Evolutionary conservation across 2,888 invertebrate species (phyloP).

Genomic region (Eupithecia dodoneata): DNA sequence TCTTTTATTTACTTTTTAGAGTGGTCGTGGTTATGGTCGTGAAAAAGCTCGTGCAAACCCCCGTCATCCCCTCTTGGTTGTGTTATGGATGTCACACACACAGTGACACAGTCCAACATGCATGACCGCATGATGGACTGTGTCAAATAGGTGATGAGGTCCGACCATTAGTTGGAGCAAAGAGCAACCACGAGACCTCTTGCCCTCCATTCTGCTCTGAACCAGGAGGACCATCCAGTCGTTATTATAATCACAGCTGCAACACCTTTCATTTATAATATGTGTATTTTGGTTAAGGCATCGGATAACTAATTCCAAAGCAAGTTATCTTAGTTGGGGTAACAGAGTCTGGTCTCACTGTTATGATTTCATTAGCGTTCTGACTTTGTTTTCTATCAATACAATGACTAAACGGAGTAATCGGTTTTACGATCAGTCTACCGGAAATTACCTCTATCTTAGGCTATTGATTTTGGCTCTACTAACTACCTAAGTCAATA

Average conservation of each 20-base stretch:
- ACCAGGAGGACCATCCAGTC: background rate
- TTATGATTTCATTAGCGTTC: constrained; percentile 30
- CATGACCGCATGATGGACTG: background rate
- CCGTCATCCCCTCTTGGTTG: too few species aligned
- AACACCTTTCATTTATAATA: background rate
- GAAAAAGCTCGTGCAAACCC: too few species aligned
- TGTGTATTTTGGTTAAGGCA: background rate
- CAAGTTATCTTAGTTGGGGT: constrained; percentile 8
- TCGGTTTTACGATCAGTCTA: constrained; percentile 10
- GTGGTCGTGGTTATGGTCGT: too few species aligned
- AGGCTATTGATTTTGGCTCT: constrained; percentile 8
- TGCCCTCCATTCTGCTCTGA: background rate
- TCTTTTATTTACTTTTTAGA: too few species aligned
- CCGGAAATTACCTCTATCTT: background rate
- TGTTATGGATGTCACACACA: background rate
- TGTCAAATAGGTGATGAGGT: background rate
- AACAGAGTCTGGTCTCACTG: constrained; percentile 20
- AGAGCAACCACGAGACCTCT: too few species aligned
- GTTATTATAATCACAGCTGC: background rate
- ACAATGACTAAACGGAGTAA: background rate
- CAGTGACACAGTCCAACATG: too few species aligned
- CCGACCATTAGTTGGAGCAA: background rate
- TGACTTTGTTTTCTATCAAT: constrained; percentile 11
- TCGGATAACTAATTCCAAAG: background rate
- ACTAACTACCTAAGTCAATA: background rate